phyloP scores from a whole-genome alignment of 2,888 invertebrate species.

The Cremastobaeus sp. region DNA sequence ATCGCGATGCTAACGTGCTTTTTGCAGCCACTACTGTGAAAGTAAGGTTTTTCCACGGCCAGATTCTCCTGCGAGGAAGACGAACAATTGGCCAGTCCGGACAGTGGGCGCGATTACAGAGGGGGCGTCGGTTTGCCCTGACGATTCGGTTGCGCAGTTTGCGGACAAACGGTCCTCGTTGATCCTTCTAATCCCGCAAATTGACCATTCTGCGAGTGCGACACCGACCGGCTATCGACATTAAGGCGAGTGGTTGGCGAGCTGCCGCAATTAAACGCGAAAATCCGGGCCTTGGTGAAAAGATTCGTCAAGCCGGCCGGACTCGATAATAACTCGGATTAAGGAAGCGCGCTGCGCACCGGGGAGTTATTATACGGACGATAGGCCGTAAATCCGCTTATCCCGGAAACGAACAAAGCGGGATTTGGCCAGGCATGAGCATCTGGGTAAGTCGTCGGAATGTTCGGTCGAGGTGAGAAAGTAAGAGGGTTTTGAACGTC shows the following conservation, averaged over 20 bases:
- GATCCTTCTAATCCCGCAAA: slow-evolving; percentile 47
- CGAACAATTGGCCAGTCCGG: too few relatives aligned
- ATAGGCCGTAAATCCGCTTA: slow-evolving; percentile 73
- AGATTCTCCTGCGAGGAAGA: too few relatives aligned
- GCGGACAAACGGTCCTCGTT: slow-evolving; percentile 24
- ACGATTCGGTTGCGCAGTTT: slow-evolving; percentile 31
- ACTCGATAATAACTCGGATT: slow-evolving; percentile 57
- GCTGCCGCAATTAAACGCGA: slow-evolving; percentile 42
- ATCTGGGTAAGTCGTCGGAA: slow-evolving; percentile 9
- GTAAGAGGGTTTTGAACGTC: slow-evolving; percentile 34
- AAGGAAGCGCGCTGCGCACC: slow-evolving; percentile 59
- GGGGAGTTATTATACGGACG: slow-evolving; percentile 68
- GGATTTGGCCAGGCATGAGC: slow-evolving; percentile 57
- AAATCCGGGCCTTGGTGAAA: slow-evolving; percentile 32
- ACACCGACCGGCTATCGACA: slow-evolving; percentile 6
- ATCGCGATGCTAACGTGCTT: too few relatives aligned
- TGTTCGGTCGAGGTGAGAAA: slow-evolving; percentile 28
- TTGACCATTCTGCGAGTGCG: slow-evolving; percentile 27
- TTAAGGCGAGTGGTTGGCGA: slow-evolving; percentile 17
- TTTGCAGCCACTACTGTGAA: too few relatives aligned
- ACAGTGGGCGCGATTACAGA: too few relatives aligned
- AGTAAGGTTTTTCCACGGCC: too few relatives aligned
- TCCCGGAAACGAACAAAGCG: slow-evolving; percentile 70
- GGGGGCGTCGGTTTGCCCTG: too few relatives aligned
- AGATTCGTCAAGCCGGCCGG: slow-evolving; percentile 13